Evolutionary conservation across 2,797 vertebrate species (phyloP), one percentile per base, ranked within the genome.

Genomic region (Craterocephalus amniculus): DNA sequence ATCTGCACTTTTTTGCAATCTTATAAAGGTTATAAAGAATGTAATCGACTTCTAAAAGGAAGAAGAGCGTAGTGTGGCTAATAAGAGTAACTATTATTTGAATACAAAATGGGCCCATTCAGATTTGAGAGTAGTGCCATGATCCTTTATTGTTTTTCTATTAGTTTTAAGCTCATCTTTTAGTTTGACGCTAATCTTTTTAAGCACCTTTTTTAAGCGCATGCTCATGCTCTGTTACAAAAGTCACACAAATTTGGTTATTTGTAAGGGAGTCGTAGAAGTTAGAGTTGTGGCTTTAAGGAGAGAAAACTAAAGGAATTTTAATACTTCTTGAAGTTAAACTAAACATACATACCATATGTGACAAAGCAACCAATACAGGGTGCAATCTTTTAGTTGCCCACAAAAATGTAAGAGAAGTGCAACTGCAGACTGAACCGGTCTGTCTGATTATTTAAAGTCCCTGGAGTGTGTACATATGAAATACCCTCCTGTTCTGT

Each of bases 1-100:
- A 85, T 79, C 72, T 64, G 78, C 83, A 85, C 81, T 82, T 87
- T 76, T 76, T 73, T 34, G 80, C 73, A 63, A 56, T 80, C 45
- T 49, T 61, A n/a, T 45, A 35, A 66, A 58, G 67, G 38, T 78
- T 66, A 70, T 67, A 78, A 70, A 78, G 76, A 87, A 86, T 81
- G 83, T 88, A 77, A 59, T 77, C 48, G 24, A 18, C 34, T 51
- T 43, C 31, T 72, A 57, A 73, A 51, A 65, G 40, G 55, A 35
- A 55, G 72, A 58, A 32, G 77, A 60, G 78, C 58, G 68, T 56
- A 32, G 69, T 61, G 61, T 16, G 32, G 56, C 38, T 58, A 11
- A 54, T 76, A 55, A 43, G 27, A 22, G 43, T 72, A 74, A 72
- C 54, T 56, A 62, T 77, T 58, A 73, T 55, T 13, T 72, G 43